Conservation (phyloP, 2,888 invertebrate genomes). For the Eupithecia pulchellata region DNA sequence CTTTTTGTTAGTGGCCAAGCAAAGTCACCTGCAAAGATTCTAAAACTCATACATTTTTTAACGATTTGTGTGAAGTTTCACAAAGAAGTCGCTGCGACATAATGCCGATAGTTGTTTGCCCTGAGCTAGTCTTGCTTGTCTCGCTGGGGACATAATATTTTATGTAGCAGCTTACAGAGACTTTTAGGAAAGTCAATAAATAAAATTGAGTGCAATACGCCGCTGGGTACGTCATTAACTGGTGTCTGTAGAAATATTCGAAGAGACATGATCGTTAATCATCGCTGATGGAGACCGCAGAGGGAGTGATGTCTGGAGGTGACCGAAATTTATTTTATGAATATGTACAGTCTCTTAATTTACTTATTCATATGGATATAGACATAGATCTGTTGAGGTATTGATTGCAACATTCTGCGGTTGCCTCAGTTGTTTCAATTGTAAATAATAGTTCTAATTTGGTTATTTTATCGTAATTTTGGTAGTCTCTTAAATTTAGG, state of each 20-base stretch:
- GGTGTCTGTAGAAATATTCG: slow-evolving; percentile 58
- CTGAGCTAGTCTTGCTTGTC: slow-evolving; percentile 22
- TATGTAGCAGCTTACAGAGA: slow-evolving; percentile 49
- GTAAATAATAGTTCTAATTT: too few relatives aligned
- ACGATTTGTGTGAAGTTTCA: slow-evolving; percentile 34
- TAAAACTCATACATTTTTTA: slow-evolving; percentile 35
- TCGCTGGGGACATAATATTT: slow-evolving; percentile 43
- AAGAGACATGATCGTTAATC: slow-evolving; percentile 64
- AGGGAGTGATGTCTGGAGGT: slow-evolving; percentile 46
- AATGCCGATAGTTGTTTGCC: slow-evolving; percentile 43
- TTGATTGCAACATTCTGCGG: too few relatives aligned
- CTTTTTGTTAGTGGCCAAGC: slow-evolving; percentile 20
- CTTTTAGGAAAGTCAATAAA: slow-evolving; percentile 61
- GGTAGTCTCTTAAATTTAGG: too few relatives aligned
- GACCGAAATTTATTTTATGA: slow-evolving; percentile 12
- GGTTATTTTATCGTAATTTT: too few relatives aligned
- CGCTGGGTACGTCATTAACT: slow-evolving; percentile 62
- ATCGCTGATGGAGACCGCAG: slow-evolving; percentile 57
- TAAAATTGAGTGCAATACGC: slow-evolving; percentile 63
- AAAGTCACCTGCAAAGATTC: slow-evolving; percentile 34
- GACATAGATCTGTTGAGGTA: too few relatives aligned
- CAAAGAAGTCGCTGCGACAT: slow-evolving; percentile 30
- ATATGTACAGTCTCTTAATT: too few relatives aligned
- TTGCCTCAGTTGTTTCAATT: too few relatives aligned
- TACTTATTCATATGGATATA: neutral